Percentiles rank a stretch among this genome's conserved stretches.
Conservation (phyloP, 2,113 vertebrate species). For the Sebastes fasciatus region DNA sequence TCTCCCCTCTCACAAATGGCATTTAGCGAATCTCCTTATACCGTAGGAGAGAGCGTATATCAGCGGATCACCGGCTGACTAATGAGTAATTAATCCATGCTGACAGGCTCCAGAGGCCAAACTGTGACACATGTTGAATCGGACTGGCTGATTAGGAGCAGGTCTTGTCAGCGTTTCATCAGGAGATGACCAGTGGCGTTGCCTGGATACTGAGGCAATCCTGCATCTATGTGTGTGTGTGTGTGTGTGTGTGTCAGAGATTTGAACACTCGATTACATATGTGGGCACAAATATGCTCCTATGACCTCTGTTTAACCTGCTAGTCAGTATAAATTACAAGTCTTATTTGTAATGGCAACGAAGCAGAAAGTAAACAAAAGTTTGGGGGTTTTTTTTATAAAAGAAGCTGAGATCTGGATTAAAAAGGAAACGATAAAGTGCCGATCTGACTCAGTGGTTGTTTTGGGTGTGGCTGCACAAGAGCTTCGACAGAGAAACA, state of each 20-base stretch:
- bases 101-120: constrained; percentile 43
- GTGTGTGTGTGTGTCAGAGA: constrained; percentile 17
- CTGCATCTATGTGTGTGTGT: constrained; percentile 3
- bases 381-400: background rate
- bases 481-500: constrained; percentile 25
- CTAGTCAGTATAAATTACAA: background rate
- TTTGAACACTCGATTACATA: constrained; percentile 19
- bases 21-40: background rate
- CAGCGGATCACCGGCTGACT: constrained; percentile 2
- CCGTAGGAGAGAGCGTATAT: background rate
- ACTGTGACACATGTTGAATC: constrained; percentile 56
- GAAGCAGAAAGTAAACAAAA: background rate
- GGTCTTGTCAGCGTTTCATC: constrained; percentile 55
- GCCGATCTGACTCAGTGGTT: constrained; percentile 21
- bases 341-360: constrained; percentile 1
- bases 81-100: constrained; percentile 57
- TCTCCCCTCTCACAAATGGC: constrained; percentile 19
- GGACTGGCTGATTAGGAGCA: constrained; percentile 48
- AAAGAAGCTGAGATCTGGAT: constrained; percentile 17
- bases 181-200: constrained; percentile 65
- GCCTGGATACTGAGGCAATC: constrained; percentile 68
- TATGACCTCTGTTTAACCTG: background rate
- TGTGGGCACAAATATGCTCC: constrained; percentile 3
- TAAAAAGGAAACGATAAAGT: constrained; percentile 13
- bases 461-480: constrained; percentile 37